Conservation (phyloP, 2,113 vertebrate genomes). For the Heliornis fulica region DNA sequence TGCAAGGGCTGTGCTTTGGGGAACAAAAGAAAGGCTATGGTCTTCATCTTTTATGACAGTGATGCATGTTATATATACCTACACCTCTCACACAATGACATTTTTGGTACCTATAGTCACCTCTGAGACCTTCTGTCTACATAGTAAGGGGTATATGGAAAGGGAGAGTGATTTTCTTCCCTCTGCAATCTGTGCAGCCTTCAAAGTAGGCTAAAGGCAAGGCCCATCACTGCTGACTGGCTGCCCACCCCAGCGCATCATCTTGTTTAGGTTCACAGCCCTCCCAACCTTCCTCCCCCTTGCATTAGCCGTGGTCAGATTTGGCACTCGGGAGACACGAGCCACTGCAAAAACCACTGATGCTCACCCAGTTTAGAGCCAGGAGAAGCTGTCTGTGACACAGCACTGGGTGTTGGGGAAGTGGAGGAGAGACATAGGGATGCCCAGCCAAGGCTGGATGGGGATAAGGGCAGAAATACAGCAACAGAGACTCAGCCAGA, state of each 20-base stretch:
- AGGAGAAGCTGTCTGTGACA: background rate
- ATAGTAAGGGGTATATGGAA: background rate
- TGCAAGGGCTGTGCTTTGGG: background rate
- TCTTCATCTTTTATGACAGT: background rate
- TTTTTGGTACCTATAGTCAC: background rate
- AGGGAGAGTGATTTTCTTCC: background rate
- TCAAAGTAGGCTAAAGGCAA: background rate
- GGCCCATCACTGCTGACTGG: background rate
- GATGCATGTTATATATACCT: background rate
- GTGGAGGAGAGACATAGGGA: too few species aligned
- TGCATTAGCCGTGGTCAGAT: background rate
- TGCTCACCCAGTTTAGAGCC: background rate
- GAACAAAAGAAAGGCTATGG: slow-evolving; percentile 3
- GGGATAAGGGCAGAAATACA: background rate
- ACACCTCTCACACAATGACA: background rate
- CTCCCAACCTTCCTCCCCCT: background rate
- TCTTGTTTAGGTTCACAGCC: background rate
- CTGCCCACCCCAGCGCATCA: background rate
- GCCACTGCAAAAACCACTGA: background rate
- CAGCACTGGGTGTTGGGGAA: fast-evolving
- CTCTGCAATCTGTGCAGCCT: background rate
- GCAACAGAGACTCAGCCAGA: background rate
- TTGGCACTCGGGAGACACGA: background rate
- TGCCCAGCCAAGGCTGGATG: background rate
- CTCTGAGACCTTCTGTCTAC: background rate